A percentile compares a stretch with the other conserved stretches of the same genome.
These are phyloP conservation scores for Sus scrofa DNA, from an alignment of 2,113 vertebrate species.

Conservation along the genomic window T2T-Sscrofa CM000830.6:124947001-124947500, in stretches of 20 bases:
- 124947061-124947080: not conserved
- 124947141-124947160: not conserved
- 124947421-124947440: no score
- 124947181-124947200: not conserved
- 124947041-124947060: no score
- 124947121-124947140: not conserved
- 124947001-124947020: not conserved
- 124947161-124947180: not conserved
- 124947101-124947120: not conserved
- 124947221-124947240: not conserved
- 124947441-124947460: no score
- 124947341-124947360: not conserved
- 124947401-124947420: not conserved
- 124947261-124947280: not conserved
- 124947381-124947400: not conserved
- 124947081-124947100: not conserved
- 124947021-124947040: not conserved
- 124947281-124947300: not conserved
- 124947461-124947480: no score
- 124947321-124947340: not conserved
- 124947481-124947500: no score
- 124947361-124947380: not conserved
- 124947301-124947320: not conserved
- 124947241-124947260: not conserved
- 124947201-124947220: not conserved